Evolutionary conservation across 2,888 invertebrate genomes (phyloP), one percentile per base, ranked within the genome.

Genomic region (Tenthredo mesomela): DNA sequence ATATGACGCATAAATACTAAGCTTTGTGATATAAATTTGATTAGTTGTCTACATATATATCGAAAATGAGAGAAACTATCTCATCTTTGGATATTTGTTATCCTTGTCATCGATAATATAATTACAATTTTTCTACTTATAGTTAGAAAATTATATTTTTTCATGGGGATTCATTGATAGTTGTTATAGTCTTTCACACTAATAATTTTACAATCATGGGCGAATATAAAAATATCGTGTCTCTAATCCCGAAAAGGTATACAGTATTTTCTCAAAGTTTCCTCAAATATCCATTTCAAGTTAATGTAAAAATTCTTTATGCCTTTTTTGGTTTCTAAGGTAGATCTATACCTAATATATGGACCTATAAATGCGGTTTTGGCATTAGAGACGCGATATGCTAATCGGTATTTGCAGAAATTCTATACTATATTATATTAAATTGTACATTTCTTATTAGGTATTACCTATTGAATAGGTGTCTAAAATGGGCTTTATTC

Each of bases 1-100:
- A 15, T 99, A 99, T 90, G 95, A 96, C 92, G 97, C 96, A 85
- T 97, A 95, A 94, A 73, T 84, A 21, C 61, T 40, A 15, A 1
- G 47, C 25, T n/a, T 67, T 67, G 43, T 40, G 12, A 73, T 37
- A 84, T 70, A 43, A 71, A 58, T 67, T 47, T 29, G 6, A n/a
- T n/a, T 50, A 29, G 5, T 84, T 61, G 15, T 54, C 54, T 21
- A 21, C n/a, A 29, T 2, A 61, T 33, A 7, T 7, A 65, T 10
- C 43, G 18, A 40, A 43, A 29, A 77, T 40, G 3, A 50, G 21
- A 67, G 12, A 43, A 15, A 29, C 18, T 33, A n/a, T 40, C 10
- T 6, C 18, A 40, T 71, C 40, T 29, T 70, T 18, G 12, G n/a
- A 58, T 21, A n/a, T 21, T 21, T 58, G 58, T 58, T 9, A 10